Base-by-base conservation (phyloP, 2,113 vertebrate genomes). In the Chlorodrepanis virens region DNA sequence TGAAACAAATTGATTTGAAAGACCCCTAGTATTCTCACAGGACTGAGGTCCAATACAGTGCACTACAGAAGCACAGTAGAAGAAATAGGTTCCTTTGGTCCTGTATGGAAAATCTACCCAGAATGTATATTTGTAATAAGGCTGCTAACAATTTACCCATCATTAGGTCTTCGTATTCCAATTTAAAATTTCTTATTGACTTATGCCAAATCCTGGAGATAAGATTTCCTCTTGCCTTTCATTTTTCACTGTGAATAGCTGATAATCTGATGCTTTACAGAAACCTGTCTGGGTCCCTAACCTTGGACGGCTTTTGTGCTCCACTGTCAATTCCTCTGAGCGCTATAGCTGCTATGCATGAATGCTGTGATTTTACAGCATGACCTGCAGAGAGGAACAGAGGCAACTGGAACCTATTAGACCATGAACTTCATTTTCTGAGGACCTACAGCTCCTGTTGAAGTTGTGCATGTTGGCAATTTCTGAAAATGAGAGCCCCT, bases 331-430 rank as follows among this genome's bases (percentile, higher is more conserved):
- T 83, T 92, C 81, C 81, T 93, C 72, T 94, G 50, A 96, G 78
- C 6, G 1, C 63, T 96, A 81, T 37, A 83, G 81, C 86, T 93
- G 68, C 74, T 97, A 93, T 97, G 95, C 91, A 93, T 93, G 89
- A 98, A 89, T 89, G 79, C 89, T 93, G 22, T 94, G 93, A 96
- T 93, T 97, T 94, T 95, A 83, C 60, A 96, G 56, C 75, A 61
- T 60, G 96, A 93, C 85, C 89, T 94, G 61, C 75, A 90, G 82
- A 89, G 77, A 79, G 59, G 80, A 93, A 75, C 70, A 86, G 71
- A 97, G 40, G 70, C 75, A 89, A 92, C 75, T 81, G 71, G 61
- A 87, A 95, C 52, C 44, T 78, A 83, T 85, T 70, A 89, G 92
- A 94, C 87, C 85, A 83, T 90, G 76, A 90, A 90, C 64, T 91